These are phyloP conservation scores for Eurytoma adleriae DNA, from an alignment of 2,888 invertebrate genomes.

Conservation along the genomic window DNA sequence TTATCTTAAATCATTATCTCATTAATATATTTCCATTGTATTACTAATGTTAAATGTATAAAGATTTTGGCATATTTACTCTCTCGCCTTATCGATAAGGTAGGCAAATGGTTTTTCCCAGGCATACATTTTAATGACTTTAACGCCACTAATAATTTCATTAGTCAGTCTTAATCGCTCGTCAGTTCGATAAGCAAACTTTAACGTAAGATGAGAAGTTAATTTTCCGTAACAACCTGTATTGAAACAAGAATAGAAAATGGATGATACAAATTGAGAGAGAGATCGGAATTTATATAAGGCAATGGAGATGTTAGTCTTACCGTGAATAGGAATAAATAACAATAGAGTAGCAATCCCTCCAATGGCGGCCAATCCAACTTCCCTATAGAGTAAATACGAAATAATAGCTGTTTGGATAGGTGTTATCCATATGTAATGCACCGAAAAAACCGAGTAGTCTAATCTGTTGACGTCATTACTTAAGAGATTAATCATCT, in stretches of 20 bases:
- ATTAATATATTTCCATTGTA: no score
- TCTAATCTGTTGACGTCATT: constrained; percentile 89
- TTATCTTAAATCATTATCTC: no score
- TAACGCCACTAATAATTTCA: constrained; percentile 90
- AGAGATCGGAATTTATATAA: not conserved
- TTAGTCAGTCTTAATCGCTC: constrained; percentile 92
- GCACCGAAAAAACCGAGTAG: constrained; percentile 82
- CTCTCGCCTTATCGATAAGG: constrained; percentile 78
- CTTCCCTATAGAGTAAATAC: constrained; percentile 77
- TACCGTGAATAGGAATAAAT: constrained; percentile 75
- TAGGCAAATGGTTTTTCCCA: constrained; percentile 89
- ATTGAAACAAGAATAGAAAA: not conserved
- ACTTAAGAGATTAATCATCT: constrained; percentile 82
- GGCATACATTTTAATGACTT: constrained; percentile 93
- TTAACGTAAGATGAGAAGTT: constrained; percentile 78
- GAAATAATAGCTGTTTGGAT: constrained; percentile 81
- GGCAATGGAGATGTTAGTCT: constrained; percentile 27
- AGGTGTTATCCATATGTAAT: constrained; percentile 87
- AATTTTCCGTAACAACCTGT: constrained; percentile 65
- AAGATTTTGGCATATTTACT: constrained; percentile 44
- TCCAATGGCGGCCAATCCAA: constrained; percentile 78
- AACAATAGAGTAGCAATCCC: constrained; percentile 73
- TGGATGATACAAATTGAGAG: not conserved
- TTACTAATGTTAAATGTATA: constrained; percentile 60
- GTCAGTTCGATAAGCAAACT: constrained; percentile 89